Evolutionary conservation across 2,797 vertebrate species (phyloP).

Genomic region (Cottoperca gobio): DNA sequence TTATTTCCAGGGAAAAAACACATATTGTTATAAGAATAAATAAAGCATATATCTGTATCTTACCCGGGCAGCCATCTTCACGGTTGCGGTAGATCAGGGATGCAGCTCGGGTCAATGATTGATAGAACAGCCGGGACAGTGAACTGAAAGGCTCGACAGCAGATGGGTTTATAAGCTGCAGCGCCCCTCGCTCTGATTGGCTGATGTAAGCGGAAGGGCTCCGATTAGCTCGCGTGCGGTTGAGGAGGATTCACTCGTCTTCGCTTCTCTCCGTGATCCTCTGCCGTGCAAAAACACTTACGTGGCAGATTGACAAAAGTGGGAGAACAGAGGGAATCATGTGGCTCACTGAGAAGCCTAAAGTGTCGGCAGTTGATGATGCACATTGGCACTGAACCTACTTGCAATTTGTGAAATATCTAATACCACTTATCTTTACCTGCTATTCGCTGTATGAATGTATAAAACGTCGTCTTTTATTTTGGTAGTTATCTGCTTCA

Average conservation of each 20-base stretch:
- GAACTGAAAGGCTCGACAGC: conserved; percentile 33
- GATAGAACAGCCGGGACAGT: conserved; percentile 52
- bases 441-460: not conserved
- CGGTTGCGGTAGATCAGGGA: conserved; percentile 54
- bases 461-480: not conserved
- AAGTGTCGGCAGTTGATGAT: not conserved
- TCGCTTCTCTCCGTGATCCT: not conserved
- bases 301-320: conserved; percentile 17
- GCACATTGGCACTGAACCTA: not conserved
- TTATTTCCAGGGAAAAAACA: no score
- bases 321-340: not conserved
- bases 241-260: conserved; percentile 8
- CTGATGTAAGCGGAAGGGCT: conserved; percentile 51
- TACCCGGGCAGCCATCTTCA: conserved; percentile 86
- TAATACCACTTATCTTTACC: no score
- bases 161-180: conserved; percentile 63
- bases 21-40: no score
- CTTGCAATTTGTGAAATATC: not conserved
- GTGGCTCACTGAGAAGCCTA: not conserved
- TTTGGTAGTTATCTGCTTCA: conserved; percentile 17
- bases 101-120: conserved; percentile 46
- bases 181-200: conserved; percentile 72
- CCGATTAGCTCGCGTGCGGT: conserved; percentile 35
- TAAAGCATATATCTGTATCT: conserved; percentile 41
- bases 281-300: conserved; percentile 14